Conservation (phyloP, 2,888 invertebrate species). For the Torymus tubicola region DNA sequence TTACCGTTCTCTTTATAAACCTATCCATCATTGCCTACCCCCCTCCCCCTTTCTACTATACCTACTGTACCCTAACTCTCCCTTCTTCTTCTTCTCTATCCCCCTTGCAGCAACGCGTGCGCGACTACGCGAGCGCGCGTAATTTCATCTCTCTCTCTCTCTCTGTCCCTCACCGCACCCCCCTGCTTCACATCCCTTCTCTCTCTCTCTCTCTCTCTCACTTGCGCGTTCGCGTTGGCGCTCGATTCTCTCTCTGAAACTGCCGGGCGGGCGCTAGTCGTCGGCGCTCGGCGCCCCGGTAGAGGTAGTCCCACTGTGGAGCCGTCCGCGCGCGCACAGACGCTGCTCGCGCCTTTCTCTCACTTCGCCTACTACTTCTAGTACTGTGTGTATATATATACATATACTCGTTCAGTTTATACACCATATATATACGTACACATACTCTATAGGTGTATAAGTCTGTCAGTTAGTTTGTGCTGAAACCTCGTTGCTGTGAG, state of each 20-base stretch:
- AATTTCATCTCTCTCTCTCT: constrained; percentile 7
- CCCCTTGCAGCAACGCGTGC: neutral
- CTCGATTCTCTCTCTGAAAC: constrained; percentile 44
- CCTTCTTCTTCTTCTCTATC: constrained; percentile 13
- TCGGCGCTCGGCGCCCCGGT: constrained; percentile 29
- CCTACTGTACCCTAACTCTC: constrained; percentile 18
- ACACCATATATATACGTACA: neutral
- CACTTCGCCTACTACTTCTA: neutral
- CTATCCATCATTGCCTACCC: constrained; percentile 37
- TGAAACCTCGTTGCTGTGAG: too few species aligned
- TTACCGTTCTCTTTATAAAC: constrained; percentile 31
- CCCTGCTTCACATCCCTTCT: neutral
- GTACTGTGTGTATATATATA: neutral
- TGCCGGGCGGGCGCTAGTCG: constrained; percentile 37
- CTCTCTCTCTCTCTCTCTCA: constrained; percentile 19
- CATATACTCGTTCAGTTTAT: too few species aligned
- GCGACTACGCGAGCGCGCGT: too few species aligned
- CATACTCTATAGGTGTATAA: too few species aligned
- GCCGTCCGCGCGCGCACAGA: constrained; percentile 33
- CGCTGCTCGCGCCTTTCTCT: neutral
- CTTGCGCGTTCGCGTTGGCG: constrained; percentile 24
- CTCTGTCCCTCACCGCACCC: neutral
- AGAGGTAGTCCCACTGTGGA: constrained; percentile 48
- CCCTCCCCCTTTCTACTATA: neutral
- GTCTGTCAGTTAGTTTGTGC: too few species aligned